These are phyloP conservation scores for Hedya salicella DNA, from an alignment of 2,888 invertebrate genomes.

Conservation along the genomic window DNA sequence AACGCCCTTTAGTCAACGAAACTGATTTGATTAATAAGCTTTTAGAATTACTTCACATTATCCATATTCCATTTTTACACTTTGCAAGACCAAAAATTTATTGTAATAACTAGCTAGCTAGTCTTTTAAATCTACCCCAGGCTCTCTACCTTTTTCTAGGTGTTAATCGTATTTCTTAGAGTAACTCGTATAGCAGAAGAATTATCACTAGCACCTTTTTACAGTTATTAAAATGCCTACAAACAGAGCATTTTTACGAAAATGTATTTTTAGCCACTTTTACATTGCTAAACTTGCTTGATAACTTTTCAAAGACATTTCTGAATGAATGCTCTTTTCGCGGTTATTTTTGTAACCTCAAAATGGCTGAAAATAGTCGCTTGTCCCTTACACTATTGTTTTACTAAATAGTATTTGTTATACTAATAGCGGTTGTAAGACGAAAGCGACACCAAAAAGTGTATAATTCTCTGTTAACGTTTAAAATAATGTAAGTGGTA, in stretches of 20 bases:
- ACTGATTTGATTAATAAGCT: constrained; percentile 9
- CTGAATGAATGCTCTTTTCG: not conserved
- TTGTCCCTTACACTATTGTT: too few species aligned
- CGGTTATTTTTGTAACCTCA: not conserved
- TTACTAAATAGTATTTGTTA: too few species aligned
- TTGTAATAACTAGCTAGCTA: constrained; percentile 38
- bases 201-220: not conserved
- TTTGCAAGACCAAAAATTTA: constrained; percentile 41
- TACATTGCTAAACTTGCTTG: too few species aligned
- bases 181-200: constrained; percentile 8
- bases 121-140: constrained; percentile 34
- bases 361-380: too few species aligned
- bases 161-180: constrained; percentile 38
- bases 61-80: constrained; percentile 33
- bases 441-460: constrained; percentile 1
- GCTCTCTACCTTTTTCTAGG: constrained; percentile 37
- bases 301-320: too few species aligned
- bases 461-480: not conserved
- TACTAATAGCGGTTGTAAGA: not conserved
- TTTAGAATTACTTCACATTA: constrained; percentile 17
- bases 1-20: not conserved
- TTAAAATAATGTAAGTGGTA: constrained; percentile 28
- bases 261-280: not conserved
- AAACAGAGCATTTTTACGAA: not conserved
- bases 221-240: not conserved